Percentiles rank a stretch among this genome's conserved stretches.
Conservation (phyloP, 2,797 vertebrate genomes). For the Cirrhinus molitorella region DNA sequence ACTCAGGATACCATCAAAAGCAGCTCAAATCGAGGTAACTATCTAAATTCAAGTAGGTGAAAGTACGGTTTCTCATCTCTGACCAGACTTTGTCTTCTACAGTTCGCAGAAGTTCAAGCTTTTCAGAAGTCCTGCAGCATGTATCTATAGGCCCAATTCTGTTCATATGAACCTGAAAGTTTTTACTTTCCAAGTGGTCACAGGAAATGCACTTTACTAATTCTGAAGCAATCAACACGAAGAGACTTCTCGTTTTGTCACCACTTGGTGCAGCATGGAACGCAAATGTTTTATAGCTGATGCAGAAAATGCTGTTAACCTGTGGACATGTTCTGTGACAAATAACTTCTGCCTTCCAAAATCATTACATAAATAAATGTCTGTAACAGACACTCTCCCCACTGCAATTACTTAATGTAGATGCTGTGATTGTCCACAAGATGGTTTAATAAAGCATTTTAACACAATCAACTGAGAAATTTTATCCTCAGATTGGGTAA, state of each 20-base stretch:
- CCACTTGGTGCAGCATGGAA: too few species aligned
- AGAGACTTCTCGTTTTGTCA: not conserved
- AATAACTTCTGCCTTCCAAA: not conserved
- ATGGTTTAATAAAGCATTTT: conserved; percentile 14
- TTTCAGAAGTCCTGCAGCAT: not conserved
- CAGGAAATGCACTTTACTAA: not conserved
- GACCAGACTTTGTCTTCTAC: not conserved
- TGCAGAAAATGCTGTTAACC: not conserved
- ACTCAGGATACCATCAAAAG: not conserved
- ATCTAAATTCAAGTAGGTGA: not conserved
- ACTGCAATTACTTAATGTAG: not conserved
- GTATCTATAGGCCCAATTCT: conserved; percentile 24
- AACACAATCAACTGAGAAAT: not conserved
- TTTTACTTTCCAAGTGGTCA: not conserved
- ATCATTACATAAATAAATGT: not conserved
- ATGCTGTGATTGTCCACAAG: not conserved
- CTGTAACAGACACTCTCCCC: not conserved
- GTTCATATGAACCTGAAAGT: not conserved
- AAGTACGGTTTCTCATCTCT: not conserved
- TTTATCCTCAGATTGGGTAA: not conserved
- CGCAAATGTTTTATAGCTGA: not conserved
- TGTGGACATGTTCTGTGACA: not conserved
- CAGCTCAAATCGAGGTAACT: conserved; percentile 18
- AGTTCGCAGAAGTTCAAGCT: conserved; percentile 14
- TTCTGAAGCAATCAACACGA: not conserved